Evolutionary conservation across 2,888 invertebrate genomes (phyloP).

Genomic region (Acanthopleura granulata): DNA sequence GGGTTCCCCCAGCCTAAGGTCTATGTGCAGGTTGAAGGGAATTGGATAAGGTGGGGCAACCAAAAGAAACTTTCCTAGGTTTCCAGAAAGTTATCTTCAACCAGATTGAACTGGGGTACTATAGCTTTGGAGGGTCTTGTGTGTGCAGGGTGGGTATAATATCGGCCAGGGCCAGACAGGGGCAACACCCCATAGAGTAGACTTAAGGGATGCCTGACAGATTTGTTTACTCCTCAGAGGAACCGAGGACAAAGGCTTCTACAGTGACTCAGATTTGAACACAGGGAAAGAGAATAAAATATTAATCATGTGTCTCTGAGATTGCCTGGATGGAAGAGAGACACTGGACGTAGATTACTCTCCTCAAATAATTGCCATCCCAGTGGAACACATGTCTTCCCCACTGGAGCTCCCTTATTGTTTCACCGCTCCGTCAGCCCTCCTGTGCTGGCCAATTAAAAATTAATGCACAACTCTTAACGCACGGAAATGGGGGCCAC

Average conservation of each 20-base stretch:
- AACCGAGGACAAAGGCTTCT: neutral
- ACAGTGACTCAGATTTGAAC: constrained; percentile 13
- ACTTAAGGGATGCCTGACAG: too few species aligned
- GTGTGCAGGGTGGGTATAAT: too few species aligned
- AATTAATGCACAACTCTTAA: constrained; percentile 19
- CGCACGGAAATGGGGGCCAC: constrained; percentile 9
- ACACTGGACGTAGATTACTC: constrained; percentile 15
- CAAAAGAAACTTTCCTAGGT: too few species aligned
- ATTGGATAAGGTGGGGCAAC: too few species aligned
- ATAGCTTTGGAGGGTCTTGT: too few species aligned
- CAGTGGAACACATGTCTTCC: neutral
- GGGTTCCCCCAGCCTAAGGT: too few species aligned
- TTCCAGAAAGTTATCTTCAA: too few species aligned
- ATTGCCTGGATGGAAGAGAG: neutral
- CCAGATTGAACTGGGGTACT: too few species aligned
- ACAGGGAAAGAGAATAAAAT: constrained; percentile 4
- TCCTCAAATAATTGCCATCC: constrained; percentile 12
- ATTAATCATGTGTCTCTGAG: constrained; percentile 3
- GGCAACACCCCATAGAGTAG: too few species aligned
- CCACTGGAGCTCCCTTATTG: constrained; percentile 3
- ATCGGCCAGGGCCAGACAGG: too few species aligned
- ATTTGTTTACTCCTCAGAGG: too few species aligned
- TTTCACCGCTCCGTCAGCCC: neutral
- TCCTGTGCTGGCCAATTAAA: constrained; percentile 10
- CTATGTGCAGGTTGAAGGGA: too few species aligned